phyloP scores from a whole-genome alignment of 2,888 invertebrate species.

The Shargacucullia verbasci region DNA sequence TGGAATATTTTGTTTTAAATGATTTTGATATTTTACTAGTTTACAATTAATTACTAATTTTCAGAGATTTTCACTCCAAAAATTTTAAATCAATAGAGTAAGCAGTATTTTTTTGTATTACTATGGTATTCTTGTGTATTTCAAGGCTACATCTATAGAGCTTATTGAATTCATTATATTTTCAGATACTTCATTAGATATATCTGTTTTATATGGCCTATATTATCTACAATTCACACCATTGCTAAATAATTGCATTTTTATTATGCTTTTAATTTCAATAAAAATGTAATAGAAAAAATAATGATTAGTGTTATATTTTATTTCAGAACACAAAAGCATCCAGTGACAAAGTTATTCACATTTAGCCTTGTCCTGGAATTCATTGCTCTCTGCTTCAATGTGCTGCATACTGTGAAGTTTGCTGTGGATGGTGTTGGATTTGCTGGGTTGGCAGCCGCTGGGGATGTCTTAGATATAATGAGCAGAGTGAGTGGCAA shows the following conservation, averaged over 20 bases:
- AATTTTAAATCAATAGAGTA: constrained; percentile 42
- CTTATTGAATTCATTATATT: constrained; percentile 20
- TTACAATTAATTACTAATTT: constrained; percentile 36
- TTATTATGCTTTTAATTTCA: constrained; percentile 21
- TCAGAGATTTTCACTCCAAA: constrained; percentile 45
- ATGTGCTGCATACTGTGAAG: constrained; percentile 96
- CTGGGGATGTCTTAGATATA: constrained; percentile 97
- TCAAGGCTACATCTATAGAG: constrained; percentile 21
- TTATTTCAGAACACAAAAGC: constrained; percentile 92
- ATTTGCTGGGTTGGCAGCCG: constrained; percentile 93
- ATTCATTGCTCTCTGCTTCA: constrained; percentile 95
- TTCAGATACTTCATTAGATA: constrained; percentile 19
- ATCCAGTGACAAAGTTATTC: constrained; percentile 97
- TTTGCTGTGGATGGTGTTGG: constrained; percentile 98
- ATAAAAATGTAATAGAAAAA: background rate
- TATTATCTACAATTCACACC: constrained; percentile 10
- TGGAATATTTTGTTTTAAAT: constrained; percentile 7
- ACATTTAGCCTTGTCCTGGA: constrained; percentile 96
- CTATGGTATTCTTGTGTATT: constrained; percentile 29
- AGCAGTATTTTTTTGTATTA: constrained; percentile 41
- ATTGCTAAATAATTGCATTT: constrained; percentile 25
- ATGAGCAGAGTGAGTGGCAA: constrained; percentile 93
- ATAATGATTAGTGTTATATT: constrained; percentile 1
- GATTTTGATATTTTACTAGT: constrained; percentile 5
- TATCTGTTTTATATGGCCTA: constrained; percentile 13